Evolutionary conservation across 2,113 vertebrate genomes (phyloP).

Genomic region (Scartelaos histophorus): DNA sequence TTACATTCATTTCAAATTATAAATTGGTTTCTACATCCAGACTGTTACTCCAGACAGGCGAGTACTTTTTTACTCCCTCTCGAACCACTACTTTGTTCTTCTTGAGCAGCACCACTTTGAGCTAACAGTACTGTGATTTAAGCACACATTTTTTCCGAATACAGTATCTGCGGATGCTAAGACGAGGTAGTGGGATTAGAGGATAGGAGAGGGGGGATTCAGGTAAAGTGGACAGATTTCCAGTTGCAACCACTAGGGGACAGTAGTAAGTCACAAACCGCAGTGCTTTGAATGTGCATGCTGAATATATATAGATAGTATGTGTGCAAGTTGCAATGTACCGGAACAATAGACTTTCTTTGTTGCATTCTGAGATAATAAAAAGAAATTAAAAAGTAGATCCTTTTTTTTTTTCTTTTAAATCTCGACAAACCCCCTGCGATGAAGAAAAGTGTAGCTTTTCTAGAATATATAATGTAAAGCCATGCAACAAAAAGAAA

Average conservation of each 20-base stretch:
- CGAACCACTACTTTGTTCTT: too few species aligned
- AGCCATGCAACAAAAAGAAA: slow-evolving; percentile 68
- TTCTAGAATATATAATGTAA: slow-evolving; percentile 80
- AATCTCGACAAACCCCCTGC: slow-evolving; percentile 78
- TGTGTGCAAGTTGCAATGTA: slow-evolving; percentile 60
- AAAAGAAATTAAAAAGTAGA: slow-evolving; percentile 68
- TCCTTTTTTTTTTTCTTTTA: slow-evolving; percentile 22
- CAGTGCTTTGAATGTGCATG: slow-evolving; percentile 1
- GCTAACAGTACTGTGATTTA: too few species aligned
- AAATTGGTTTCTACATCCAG: too few species aligned
- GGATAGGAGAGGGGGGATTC: slow-evolving; percentile 30
- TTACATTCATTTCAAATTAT: too few species aligned
- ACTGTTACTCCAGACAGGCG: too few species aligned
- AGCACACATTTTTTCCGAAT: background rate
- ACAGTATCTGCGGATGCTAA: slow-evolving; percentile 91
- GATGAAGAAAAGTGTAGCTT: slow-evolving; percentile 76
- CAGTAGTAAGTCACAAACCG: slow-evolving; percentile 97
- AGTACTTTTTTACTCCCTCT: too few species aligned
- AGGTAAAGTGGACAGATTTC: slow-evolving; percentile 60
- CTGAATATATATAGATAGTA: background rate
- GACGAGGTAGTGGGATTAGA: slow-evolving; percentile 62
- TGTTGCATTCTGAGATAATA: slow-evolving; percentile 83
- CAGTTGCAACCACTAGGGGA: slow-evolving; percentile 89
- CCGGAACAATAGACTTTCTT: slow-evolving; percentile 98
- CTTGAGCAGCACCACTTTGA: too few species aligned